Evolutionary conservation across 2,113 vertebrate species (phyloP), one percentile per base, ranked within the genome.

Genomic region (Axis porcinus): DNA sequence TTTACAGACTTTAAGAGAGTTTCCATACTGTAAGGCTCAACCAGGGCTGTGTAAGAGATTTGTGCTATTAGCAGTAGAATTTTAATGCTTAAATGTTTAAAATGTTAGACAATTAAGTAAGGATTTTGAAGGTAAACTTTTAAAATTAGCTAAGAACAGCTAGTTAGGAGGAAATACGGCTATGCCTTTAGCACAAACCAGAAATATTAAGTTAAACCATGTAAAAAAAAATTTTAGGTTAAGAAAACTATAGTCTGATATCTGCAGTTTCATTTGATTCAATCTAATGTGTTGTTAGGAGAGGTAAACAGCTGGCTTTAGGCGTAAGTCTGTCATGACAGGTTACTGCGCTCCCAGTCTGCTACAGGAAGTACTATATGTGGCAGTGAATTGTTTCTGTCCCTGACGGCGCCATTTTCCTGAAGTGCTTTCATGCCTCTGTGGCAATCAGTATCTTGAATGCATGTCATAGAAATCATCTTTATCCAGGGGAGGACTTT

Each of bases 201-300:
- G n/a, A 83, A 60, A 89, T 70, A 62, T 3, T 82, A 89, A 40
- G 36, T 90, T 92, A 91, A 91, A 78, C 14, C 17, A 15, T 21
- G 27, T 94, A n/a, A 76, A 52, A 79, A 15, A 74, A 36, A 11
- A 2, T 25, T 58, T 64, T 36, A 45, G 19, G 12, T 70, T 55
- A 40, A 55, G 54, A 93, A 84, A 95, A 52, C 70, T 76, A 28
- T 84, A 47, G 16, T n/a, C 8, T 47, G 12, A 36, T 79, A 62
- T 74, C 47, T 91, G 12, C 76, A 87, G 45, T 91, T 97, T 89
- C 8, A 52, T 82, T 89, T 92, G n/a, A 67, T 91, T 93, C 30
- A 91, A 1, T 36, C 83, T 86, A 30, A 57, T 23, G 1, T 95
- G 47, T 57, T 93, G 93, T 58, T 64, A 27, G 40, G n/a, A 97